Conservation (phyloP, 2,113 vertebrate genomes). For the Strix aluco region DNA sequence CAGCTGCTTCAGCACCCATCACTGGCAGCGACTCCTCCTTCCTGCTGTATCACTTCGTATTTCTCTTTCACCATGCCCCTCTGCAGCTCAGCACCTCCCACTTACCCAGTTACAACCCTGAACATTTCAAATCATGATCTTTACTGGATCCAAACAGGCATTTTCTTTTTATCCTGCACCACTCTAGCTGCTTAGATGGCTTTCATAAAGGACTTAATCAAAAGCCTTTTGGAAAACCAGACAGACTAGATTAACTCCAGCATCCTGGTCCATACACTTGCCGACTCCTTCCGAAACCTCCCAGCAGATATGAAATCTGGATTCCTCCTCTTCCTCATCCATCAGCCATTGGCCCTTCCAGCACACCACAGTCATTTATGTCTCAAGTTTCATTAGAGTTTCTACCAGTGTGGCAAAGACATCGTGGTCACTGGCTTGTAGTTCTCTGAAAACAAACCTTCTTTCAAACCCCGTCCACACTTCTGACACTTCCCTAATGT, state of each 20-base stretch:
- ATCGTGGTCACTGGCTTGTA: not conserved
- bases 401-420: not conserved
- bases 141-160: not conserved
- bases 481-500: not conserved
- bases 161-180: not conserved
- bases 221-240: not conserved
- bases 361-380: not conserved
- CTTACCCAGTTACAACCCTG: not conserved
- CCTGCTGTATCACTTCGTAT: accelerated
- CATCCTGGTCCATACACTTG: not conserved
- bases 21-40: not conserved
- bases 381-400: not conserved
- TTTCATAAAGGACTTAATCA: not conserved
- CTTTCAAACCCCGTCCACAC: not conserved
- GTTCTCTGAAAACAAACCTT: not conserved
- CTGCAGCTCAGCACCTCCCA: not conserved
- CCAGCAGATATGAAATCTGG: not conserved
- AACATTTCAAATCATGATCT: not conserved
- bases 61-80: not conserved
- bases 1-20: not conserved
- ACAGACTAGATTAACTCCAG: not conserved
- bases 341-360: not conserved
- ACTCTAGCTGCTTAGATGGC: not conserved
- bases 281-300: not conserved
- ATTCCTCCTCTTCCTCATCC: not conserved